Base-by-base conservation (phyloP, 2,888 invertebrate genomes). In the Drosophila austrosaltans region DNA sequence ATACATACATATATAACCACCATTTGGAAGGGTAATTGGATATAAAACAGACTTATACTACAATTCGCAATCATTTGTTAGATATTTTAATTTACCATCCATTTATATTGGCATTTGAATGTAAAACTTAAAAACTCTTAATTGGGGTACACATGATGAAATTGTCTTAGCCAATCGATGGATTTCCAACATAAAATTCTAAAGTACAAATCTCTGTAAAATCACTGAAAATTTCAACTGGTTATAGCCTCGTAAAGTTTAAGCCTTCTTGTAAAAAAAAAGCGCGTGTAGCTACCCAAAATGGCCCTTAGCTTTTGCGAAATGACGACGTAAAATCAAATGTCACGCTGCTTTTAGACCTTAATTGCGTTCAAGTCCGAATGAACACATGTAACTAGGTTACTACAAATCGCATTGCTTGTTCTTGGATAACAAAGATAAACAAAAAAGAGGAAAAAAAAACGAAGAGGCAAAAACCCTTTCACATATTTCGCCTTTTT, bases 311-410 rank as follows among this genome's bases (percentile, higher is more conserved):
- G 16, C 10, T 1, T 36, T 36, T 0, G 8, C 36, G 36, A 36
- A 48, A 48, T 48, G 48, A 25, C 48, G 25, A 48, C 48, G 48
- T 48, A 48, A 48, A 48, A 48, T 48, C 48, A 48, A 48, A 48
- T 48, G 48, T 48, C 48, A 25, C 22, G 12, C 25, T 4, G 48
- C 48, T 48, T 48, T 48, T 48, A 4, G 48, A 3, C 48, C 48
- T 48, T 48, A 48, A 48, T 48, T 48, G 48, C 25, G 48, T 48
- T 48, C 2, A 48, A 48, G 48, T 48, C 25, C 22, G 40, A 39
- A 39, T 39, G 48, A 22, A 48, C 22, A 48, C 48, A 48, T 48
- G 48, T 48, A 48, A 48, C 48, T 48, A 48, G 48, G 48, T 48
- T 48, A 48, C 22, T 48, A 48, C 48, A 48, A 48, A 48, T 48